Conservation (phyloP, 2,113 vertebrate genomes). For the Proteles cristata region DNA sequence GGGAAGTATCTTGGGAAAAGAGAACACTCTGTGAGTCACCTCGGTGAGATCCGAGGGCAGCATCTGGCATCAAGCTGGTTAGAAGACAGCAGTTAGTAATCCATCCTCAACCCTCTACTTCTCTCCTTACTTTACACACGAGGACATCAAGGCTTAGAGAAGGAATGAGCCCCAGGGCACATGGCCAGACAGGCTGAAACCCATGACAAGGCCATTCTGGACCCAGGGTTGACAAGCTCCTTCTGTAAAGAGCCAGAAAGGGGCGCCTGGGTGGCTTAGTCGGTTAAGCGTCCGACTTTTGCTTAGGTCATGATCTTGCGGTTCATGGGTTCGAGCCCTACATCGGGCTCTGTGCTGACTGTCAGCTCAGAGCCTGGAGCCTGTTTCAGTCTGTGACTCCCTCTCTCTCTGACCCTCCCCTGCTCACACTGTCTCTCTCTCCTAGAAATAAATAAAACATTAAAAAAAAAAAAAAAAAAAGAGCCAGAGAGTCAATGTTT, state of each 20-base stretch:
- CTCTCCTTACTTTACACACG: not conserved
- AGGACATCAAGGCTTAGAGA: not conserved
- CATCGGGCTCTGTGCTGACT: too few species aligned
- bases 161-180: not conserved
- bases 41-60: not conserved
- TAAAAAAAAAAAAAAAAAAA: too few species aligned
- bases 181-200: not conserved
- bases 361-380: too few species aligned
- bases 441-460: too few species aligned
- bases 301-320: too few species aligned
- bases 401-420: too few species aligned
- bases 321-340: too few species aligned
- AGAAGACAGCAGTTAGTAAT: not conserved
- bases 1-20: not conserved
- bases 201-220: not conserved
- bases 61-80: not conserved
- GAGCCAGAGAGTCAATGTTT: not conserved
- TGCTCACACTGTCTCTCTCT: too few species aligned
- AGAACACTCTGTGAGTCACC: not conserved
- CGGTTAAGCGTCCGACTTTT: too few species aligned
- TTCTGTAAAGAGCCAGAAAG: not conserved
- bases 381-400: too few species aligned
- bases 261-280: too few species aligned
- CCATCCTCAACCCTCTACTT: fast-evolving
- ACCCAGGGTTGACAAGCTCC: not conserved